A percentile compares a stretch with the other conserved stretches of the same genome.
phyloP scores from a whole-genome alignment of 2,797 vertebrate genomes.

The Myotis myotis region DNA sequence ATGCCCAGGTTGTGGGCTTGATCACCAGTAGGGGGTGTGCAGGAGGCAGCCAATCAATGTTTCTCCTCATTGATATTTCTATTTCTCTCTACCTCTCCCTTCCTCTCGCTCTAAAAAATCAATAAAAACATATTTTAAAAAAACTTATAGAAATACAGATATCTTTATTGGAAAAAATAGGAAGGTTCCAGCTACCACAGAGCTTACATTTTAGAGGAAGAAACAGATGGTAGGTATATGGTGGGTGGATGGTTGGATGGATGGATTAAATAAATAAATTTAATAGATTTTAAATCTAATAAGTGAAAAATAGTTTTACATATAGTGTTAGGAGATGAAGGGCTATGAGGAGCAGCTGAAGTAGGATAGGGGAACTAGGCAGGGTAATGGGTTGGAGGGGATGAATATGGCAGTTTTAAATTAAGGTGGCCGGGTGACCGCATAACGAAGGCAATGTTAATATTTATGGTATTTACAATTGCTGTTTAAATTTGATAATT shows the following conservation, averaged over 20 bases:
- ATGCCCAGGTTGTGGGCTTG: no score
- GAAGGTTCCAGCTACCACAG: not conserved
- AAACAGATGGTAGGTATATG: not conserved
- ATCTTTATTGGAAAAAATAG: not conserved
- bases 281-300: not conserved
- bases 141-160: no score
- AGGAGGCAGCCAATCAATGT: no score
- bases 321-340: not conserved
- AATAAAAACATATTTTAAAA: no score
- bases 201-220: not conserved
- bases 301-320: not conserved
- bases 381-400: not conserved
- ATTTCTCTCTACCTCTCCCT: no score
- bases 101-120: no score
- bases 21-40: no score
- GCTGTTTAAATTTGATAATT: not conserved
- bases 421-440: not conserved
- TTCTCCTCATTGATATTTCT: no score
- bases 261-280: not conserved
- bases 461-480: not conserved
- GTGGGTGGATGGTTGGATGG: not conserved
- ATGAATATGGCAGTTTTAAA: not conserved
- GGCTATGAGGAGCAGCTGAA: not conserved
- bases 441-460: not conserved
- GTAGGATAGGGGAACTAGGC: not conserved